A percentile compares a stretch with the other conserved stretches of the same genome.
Conservation (phyloP, 2,797 vertebrate genomes). For the Diplodus sargus region DNA sequence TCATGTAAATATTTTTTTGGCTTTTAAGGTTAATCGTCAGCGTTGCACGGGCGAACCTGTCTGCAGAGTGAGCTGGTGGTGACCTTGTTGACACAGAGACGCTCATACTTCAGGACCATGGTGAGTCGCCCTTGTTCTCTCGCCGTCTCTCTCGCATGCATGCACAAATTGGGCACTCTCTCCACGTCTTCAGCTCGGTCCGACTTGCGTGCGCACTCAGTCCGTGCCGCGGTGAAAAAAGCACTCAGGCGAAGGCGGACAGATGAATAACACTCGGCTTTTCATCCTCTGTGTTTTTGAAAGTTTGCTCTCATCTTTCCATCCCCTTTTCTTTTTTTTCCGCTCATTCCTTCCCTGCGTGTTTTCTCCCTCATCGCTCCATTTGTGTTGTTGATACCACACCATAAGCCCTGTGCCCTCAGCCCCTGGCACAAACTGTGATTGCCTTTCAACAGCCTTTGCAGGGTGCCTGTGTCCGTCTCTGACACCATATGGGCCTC, state of each 20-base stretch:
- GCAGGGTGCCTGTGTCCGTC: conserved; percentile 57
- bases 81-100: conserved; percentile 37
- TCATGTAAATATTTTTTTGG: neutral
- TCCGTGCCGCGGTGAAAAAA: conserved; percentile 45
- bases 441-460: conserved; percentile 37
- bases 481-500: conserved; percentile 79
- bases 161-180: conserved; percentile 56
- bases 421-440: conserved; percentile 53
- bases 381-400: conserved; percentile 38
- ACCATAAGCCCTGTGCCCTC: conserved; percentile 38
- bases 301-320: conserved; percentile 9
- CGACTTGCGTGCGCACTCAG: conserved; percentile 27
- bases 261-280: conserved; percentile 19
- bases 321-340: neutral
- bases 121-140: conserved; percentile 50
- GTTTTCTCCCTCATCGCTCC: conserved; percentile 18
- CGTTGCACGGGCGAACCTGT: conserved; percentile 22
- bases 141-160: conserved; percentile 36
- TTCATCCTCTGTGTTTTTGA: neutral
- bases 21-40: conserved; percentile 2
- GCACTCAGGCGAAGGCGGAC: conserved; percentile 24
- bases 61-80: conserved; percentile 34
- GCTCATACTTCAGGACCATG: conserved; percentile 53
- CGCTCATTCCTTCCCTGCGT: neutral
- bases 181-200: conserved; percentile 38